phyloP scores from a whole-genome alignment of 2,797 vertebrate species.

The Notoglanidium macrostoma region DNA sequence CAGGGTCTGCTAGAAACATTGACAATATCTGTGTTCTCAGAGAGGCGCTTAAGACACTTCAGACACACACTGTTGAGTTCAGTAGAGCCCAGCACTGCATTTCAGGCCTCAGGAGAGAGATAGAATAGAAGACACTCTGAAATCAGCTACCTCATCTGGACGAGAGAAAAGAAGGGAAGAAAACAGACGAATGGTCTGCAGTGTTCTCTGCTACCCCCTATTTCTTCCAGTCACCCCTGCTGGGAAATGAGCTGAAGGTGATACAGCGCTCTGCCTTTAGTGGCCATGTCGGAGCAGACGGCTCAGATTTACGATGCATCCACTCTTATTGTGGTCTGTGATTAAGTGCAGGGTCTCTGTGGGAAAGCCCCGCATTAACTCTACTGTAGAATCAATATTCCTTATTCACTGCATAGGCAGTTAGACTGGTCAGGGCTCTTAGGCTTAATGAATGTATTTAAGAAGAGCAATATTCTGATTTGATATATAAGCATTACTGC shows the following conservation, averaged over 20 bases:
- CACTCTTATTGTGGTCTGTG: constrained; percentile 50
- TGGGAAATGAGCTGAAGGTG: constrained; percentile 33
- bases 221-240: constrained; percentile 40
- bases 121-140: constrained; percentile 36
- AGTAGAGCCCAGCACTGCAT: constrained; percentile 34
- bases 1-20: constrained; percentile 27
- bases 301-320: constrained; percentile 53
- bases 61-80: constrained; percentile 30
- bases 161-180: constrained; percentile 23
- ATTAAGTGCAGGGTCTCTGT: constrained; percentile 51
- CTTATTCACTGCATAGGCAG: constrained; percentile 49
- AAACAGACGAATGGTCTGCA: constrained; percentile 36
- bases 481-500: constrained; percentile 36
- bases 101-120: constrained; percentile 42
- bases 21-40: constrained; percentile 32
- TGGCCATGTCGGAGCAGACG: constrained; percentile 40
- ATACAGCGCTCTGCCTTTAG: constrained; percentile 50
- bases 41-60: constrained; percentile 31
- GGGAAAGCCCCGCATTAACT: constrained; percentile 48
- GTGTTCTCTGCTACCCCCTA: constrained; percentile 37
- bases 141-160: constrained; percentile 29
- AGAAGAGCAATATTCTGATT: constrained; percentile 40
- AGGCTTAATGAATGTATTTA: constrained; percentile 47
- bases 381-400: constrained; percentile 51
- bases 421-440: constrained; percentile 45